A percentile compares a stretch with the other conserved stretches of the same genome.
Evolutionary conservation across 2,888 invertebrate genomes (phyloP).

Genomic region (Anorthoa munda): DNA sequence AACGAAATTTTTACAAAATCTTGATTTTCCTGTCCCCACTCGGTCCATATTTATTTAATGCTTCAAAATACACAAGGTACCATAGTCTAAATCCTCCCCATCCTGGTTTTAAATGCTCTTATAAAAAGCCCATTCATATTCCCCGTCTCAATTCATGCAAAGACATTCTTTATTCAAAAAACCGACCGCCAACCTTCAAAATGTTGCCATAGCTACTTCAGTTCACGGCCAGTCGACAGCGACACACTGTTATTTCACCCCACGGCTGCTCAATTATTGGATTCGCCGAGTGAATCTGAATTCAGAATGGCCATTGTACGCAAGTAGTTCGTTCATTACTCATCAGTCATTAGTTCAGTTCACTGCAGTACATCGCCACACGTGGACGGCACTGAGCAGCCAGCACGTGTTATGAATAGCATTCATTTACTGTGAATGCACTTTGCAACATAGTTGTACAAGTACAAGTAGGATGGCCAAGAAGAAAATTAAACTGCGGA

Average conservation of each 20-base stretch:
- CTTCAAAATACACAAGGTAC: constrained; percentile 14
- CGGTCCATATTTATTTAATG: not conserved
- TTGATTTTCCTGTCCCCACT: not conserved
- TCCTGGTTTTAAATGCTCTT: not conserved
- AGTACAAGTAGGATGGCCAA: constrained; percentile 50
- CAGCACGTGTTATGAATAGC: constrained; percentile 57
- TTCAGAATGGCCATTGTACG: constrained; percentile 49
- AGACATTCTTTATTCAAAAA: not conserved
- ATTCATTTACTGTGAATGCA: constrained; percentile 51
- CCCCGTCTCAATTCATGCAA: not conserved
- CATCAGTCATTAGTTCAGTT: constrained; percentile 45
- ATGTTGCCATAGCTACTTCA: constrained; percentile 30
- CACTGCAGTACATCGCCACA: constrained; percentile 48
- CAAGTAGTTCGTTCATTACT: constrained; percentile 29
- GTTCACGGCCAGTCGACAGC: constrained; percentile 29
- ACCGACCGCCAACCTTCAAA: constrained; percentile 8
- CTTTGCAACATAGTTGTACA: constrained; percentile 51
- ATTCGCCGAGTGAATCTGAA: constrained; percentile 37
- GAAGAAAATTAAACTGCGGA: not conserved
- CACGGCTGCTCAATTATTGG: constrained; percentile 19
- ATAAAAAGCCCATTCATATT: constrained; percentile 18
- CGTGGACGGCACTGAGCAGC: constrained; percentile 36
- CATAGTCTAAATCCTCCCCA: constrained; percentile 11
- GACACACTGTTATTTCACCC: constrained; percentile 23
- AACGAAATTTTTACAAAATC: not conserved